Evolutionary conservation across 2,888 invertebrate species (phyloP).

Genomic region (Cosmia trapezina): DNA sequence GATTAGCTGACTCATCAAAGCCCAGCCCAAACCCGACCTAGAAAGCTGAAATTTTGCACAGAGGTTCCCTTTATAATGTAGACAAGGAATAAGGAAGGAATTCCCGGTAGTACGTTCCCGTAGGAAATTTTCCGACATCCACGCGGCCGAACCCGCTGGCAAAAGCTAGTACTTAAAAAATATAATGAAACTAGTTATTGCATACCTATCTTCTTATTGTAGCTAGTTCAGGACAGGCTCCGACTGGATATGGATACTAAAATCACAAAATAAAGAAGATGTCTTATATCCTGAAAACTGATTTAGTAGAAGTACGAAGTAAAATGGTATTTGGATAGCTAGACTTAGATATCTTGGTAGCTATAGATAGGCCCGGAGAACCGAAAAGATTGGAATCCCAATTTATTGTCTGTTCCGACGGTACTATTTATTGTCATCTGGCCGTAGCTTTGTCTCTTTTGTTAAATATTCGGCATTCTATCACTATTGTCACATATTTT

Average conservation of each 20-base stretch:
- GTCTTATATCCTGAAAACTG: neutral
- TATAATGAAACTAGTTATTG: slow-evolving; percentile 21
- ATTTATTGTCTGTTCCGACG: slow-evolving; percentile 48
- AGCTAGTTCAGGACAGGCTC: slow-evolving; percentile 26
- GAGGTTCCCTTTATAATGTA: too few species aligned
- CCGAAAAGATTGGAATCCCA: slow-evolving; percentile 60
- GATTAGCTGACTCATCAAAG: too few species aligned
- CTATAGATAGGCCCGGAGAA: slow-evolving; percentile 17
- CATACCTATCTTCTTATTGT: slow-evolving; percentile 4
- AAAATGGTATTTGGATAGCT: slow-evolving; percentile 18
- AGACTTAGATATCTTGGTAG: slow-evolving; percentile 15
- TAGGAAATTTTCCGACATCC: too few species aligned
- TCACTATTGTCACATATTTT: slow-evolving; percentile 46
- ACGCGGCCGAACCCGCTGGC: too few species aligned
- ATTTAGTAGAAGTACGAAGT: neutral
- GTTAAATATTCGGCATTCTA: slow-evolving; percentile 53
- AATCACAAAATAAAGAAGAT: slow-evolving; percentile 12
- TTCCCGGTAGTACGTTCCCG: too few species aligned
- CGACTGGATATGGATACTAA: slow-evolving; percentile 18
- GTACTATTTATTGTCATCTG: slow-evolving; percentile 56
- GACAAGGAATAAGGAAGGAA: too few species aligned
- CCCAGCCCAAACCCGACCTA: too few species aligned
- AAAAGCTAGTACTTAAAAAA: too few species aligned
- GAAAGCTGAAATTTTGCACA: too few species aligned
- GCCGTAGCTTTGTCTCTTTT: slow-evolving; percentile 53